Percentiles rank a stretch among this genome's conserved stretches.
These are phyloP conservation scores for Steinernema khuongi DNA, from an alignment of 1,140 invertebrate species.

Conservation along the genomic window DNA sequence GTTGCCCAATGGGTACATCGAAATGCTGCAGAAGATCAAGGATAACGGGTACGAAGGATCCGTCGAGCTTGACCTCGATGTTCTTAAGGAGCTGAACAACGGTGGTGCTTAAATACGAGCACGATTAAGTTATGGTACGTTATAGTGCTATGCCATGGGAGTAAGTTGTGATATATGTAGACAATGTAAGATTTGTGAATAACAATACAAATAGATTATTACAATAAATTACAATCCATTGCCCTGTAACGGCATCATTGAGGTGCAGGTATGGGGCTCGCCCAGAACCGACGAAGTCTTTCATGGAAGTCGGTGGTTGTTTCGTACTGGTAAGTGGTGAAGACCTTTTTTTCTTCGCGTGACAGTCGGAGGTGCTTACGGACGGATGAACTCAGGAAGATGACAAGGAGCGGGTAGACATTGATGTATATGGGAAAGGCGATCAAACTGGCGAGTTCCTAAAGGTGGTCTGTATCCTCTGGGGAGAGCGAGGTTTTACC, in stretches of 20 bases:
- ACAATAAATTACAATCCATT: too few relatives aligned
- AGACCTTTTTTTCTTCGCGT: not conserved
- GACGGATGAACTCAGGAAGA: not conserved
- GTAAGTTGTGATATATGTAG: too few relatives aligned
- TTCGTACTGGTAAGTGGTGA: not conserved
- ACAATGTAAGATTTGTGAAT: too few relatives aligned
- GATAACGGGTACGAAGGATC: conserved; percentile 45
- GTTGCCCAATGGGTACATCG: conserved; percentile 42
- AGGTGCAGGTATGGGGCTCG: too few relatives aligned
- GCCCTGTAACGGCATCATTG: too few relatives aligned
- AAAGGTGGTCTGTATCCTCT: not conserved
- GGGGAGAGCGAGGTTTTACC: not conserved
- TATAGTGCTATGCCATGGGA: too few relatives aligned
- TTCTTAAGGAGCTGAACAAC: not conserved
- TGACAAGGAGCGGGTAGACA: not conserved
- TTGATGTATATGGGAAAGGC: not conserved
- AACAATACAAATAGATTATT: too few relatives aligned
- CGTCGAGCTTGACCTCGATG: conserved; percentile 17
- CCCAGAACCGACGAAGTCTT: too few relatives aligned
- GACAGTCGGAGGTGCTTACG: not conserved
- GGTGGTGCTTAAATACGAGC: too few relatives aligned
- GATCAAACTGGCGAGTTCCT: not conserved
- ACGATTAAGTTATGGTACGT: too few relatives aligned
- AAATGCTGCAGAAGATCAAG: conserved; percentile 32
- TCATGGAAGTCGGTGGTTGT: not conserved